Evolutionary conservation across 2,113 vertebrate species (phyloP), one percentile per base, ranked within the genome.

Genomic region (Dromiciops gliroides): DNA sequence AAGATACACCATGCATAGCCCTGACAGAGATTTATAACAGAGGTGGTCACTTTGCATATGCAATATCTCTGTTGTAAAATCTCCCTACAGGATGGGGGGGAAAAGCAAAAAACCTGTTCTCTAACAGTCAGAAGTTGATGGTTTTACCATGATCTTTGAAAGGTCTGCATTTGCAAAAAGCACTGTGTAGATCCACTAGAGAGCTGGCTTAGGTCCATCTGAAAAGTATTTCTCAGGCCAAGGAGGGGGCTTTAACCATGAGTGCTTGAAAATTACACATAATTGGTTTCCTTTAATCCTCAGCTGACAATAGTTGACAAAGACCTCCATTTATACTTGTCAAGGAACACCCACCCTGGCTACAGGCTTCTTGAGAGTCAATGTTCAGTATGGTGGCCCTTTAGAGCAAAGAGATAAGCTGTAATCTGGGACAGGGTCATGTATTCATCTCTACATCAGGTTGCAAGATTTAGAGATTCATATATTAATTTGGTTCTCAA

Each of bases 401-500:
- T 94, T 0, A 89, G 67, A 95, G 51, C 51, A 51, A 93, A 94
- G 44, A 26, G 95, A 95, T 96, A 96, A 96, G 89, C 67, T 98
- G 48, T 75, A 97, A 95, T 95, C 97, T 94, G 89, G 91, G 92
- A 97, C 96, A 95, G 97, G 92, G 83, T 89, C 56, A 91, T 24
- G n/a, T 7, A 97, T 96, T 97, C 67, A 93, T 97, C 93, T 96
- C 44, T 24, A 0, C n/a, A 48, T 94, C 96, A 97, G 51, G 8
- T 90, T 91, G 47, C 50, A 48, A 91, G 12, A n/a, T 97, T 97
- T 96, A 96, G 0, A 0, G 75, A 96, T 96, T 96, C 14, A 28
- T 96, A 16, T 25, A 91, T 96, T 98, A 93, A 97, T 97, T 97
- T 96, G 50, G 31, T 97, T 96, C 89, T 96, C 28, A 97, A 98